These are phyloP conservation scores for Scolopax mira DNA, from an alignment of 2,113 vertebrate genomes.

Conservation along the genomic window DNA sequence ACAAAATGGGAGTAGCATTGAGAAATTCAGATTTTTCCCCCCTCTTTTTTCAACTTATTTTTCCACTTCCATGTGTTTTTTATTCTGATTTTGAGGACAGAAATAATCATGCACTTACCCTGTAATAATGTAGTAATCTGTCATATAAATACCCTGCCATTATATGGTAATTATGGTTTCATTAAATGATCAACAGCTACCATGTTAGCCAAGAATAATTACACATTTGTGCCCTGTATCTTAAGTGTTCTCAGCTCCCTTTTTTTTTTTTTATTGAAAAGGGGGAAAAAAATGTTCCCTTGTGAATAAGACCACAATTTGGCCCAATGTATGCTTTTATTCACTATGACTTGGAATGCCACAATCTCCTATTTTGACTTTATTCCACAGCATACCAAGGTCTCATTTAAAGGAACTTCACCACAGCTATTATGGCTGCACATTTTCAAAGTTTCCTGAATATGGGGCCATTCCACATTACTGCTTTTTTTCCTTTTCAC, in stretches of 20 bases:
- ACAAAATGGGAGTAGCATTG: constrained; percentile 15
- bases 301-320: constrained; percentile 44
- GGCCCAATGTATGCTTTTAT: constrained; percentile 52
- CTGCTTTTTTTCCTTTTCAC: constrained; percentile 25
- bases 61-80: constrained; percentile 58
- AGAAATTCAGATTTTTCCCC: neutral
- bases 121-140: constrained; percentile 68
- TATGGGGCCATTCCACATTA: constrained; percentile 19
- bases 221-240: constrained; percentile 63
- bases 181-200: constrained; percentile 68
- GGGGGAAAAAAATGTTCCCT: constrained; percentile 18
- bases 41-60: constrained; percentile 42
- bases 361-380: constrained; percentile 49
- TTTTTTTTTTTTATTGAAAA: neutral
- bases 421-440: constrained; percentile 41
- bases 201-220: constrained; percentile 69
- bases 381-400: constrained; percentile 41
- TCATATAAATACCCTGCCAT: constrained; percentile 69
- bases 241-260: constrained; percentile 50
- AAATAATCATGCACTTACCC: constrained; percentile 66
- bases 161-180: constrained; percentile 70
- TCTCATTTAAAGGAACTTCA: constrained; percentile 55
- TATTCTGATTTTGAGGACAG: constrained; percentile 68
- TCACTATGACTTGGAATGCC: constrained; percentile 51
- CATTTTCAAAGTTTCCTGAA: constrained; percentile 60